These are phyloP conservation scores for Hemibagrus wyckioides DNA, from an alignment of 2,113 vertebrate genomes.

Conservation along the genomic window DNA sequence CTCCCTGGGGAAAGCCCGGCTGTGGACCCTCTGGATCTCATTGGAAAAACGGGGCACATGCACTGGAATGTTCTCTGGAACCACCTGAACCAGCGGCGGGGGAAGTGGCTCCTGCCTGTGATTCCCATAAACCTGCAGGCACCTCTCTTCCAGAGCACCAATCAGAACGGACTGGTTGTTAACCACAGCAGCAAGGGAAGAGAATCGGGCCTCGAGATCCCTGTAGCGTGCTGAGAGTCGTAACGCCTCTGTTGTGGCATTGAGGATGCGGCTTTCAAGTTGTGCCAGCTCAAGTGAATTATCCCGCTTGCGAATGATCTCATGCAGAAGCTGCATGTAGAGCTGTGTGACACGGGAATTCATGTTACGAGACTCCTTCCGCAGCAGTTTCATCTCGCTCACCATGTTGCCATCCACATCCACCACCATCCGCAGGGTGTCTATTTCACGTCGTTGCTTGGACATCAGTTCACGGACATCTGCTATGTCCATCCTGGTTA, in stretches of 20 bases:
- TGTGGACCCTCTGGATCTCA: slow-evolving; percentile 89
- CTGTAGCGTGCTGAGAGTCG: slow-evolving; percentile 87
- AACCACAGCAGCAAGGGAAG: slow-evolving; percentile 85
- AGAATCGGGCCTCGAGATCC: slow-evolving; percentile 87
- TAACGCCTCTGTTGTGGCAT: slow-evolving; percentile 88
- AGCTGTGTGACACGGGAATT: slow-evolving; percentile 98
- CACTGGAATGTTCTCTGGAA: slow-evolving; percentile 90
- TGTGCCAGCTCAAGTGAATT: slow-evolving; percentile 95
- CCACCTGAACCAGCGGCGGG: slow-evolving; percentile 92
- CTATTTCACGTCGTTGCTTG: slow-evolving; percentile 90
- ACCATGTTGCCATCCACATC: slow-evolving; percentile 96
- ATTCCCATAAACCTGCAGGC: slow-evolving; percentile 81
- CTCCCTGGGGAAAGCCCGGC: slow-evolving; percentile 74
- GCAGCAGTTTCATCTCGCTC: slow-evolving; percentile 92
- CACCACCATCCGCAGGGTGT: slow-evolving; percentile 89
- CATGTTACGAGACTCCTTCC: slow-evolving; percentile 99
- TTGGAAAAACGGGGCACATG: slow-evolving; percentile 84
- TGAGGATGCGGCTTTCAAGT: slow-evolving; percentile 92
- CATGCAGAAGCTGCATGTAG: slow-evolving; percentile 97
- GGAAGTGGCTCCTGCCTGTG: slow-evolving; percentile 78
- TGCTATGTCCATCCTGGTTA: slow-evolving; percentile 91
- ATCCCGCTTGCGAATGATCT: slow-evolving; percentile 96
- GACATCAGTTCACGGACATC: slow-evolving; percentile 88
- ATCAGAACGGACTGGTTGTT: slow-evolving; percentile 95
- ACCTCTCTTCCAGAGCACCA: slow-evolving; percentile 86